phyloP scores from a whole-genome alignment of 2,888 invertebrate species.

The Herminia tarsipennalis region DNA sequence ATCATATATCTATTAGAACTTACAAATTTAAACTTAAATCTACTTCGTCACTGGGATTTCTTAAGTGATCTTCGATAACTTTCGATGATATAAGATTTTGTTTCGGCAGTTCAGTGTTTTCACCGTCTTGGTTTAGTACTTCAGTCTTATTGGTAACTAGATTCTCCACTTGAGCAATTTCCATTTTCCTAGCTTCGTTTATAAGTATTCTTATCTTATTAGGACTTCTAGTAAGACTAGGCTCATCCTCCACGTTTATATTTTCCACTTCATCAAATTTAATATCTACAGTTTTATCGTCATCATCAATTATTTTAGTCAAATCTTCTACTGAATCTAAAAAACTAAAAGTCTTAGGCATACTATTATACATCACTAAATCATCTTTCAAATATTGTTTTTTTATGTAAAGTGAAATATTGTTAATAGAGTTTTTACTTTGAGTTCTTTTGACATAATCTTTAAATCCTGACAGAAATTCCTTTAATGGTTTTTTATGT shows the following conservation, averaged over 20 bases:
- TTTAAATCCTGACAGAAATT: slow-evolving; percentile 55
- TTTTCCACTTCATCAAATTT: neutral
- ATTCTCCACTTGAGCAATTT: neutral
- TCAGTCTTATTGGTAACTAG: no score
- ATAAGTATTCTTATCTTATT: slow-evolving; percentile 23
- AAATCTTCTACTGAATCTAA: slow-evolving; percentile 21
- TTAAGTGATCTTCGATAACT: no score
- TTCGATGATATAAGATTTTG: no score
- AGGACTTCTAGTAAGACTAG: slow-evolving; percentile 13
- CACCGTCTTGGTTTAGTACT: no score
- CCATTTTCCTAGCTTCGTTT: slow-evolving; percentile 27
- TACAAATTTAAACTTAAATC: no score
- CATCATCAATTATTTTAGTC: neutral
- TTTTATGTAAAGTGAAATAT: slow-evolving; percentile 56
- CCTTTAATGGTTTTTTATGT: slow-evolving; percentile 45
- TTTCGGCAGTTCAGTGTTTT: no score
- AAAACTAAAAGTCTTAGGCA: slow-evolving; percentile 48
- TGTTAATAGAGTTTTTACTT: slow-evolving; percentile 49
- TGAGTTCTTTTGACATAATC: slow-evolving; percentile 47
- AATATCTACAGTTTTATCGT: neutral
- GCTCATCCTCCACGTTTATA: slow-evolving; percentile 8
- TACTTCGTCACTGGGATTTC: no score
- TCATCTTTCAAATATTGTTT: slow-evolving; percentile 57
- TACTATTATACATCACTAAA: slow-evolving; percentile 46
- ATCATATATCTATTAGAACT: no score